Conservation (phyloP, 2,113 vertebrate genomes). For the Syngnathus floridae region DNA sequence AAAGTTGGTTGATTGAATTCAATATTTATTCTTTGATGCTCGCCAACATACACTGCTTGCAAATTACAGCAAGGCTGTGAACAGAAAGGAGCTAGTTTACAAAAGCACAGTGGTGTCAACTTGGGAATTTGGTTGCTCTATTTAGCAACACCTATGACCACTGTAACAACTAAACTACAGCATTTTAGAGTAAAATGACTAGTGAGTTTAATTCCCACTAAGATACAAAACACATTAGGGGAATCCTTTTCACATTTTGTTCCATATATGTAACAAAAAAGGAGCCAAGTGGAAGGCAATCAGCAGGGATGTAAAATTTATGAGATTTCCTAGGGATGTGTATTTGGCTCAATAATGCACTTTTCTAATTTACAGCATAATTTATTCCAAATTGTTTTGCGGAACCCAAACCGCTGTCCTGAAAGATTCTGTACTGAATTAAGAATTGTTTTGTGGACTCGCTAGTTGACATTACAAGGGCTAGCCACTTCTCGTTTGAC, state of each 20-base stretch:
- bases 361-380: not conserved
- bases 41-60: not conserved
- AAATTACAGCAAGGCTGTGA: not conserved
- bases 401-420: not conserved
- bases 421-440: not conserved
- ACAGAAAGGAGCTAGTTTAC: not conserved
- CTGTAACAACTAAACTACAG: no score
- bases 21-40: not conserved
- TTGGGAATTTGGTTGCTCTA: not conserved
- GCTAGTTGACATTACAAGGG: slow-evolving; percentile 79
- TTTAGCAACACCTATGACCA: not conserved
- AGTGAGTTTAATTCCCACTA: not conserved
- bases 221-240: not conserved
- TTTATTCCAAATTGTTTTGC: not conserved
- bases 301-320: not conserved
- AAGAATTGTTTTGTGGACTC: not conserved
- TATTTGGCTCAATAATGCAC: not conserved
- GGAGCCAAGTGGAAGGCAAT: not conserved
- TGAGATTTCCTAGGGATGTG: not conserved
- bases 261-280: not conserved
- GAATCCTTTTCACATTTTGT: not conserved
- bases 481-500: slow-evolving; percentile 73
- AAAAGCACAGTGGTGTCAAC: not conserved
- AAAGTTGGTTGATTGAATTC: not conserved
- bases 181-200: not conserved